These are phyloP conservation scores for Neopipo cinnamomea DNA, from an alignment of 2,113 vertebrate species.

Conservation along the genomic window DNA sequence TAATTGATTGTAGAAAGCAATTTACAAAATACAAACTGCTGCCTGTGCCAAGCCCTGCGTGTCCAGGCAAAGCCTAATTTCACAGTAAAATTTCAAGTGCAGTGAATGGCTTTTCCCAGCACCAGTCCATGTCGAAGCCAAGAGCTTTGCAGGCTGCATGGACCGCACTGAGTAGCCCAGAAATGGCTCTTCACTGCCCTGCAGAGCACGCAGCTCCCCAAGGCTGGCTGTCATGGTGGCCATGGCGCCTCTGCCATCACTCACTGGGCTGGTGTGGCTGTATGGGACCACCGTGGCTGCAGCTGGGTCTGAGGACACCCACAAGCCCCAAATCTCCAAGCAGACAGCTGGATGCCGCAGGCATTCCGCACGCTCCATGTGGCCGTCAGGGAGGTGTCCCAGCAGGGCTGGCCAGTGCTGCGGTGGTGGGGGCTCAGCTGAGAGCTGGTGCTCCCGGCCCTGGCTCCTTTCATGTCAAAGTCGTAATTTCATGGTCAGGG, in stretches of 20 bases:
- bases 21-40: background rate
- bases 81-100: conserved; percentile 13
- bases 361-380: fast-evolving
- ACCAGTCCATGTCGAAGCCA: background rate
- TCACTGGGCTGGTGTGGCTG: fast-evolving
- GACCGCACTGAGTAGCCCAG: background rate
- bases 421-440: background rate
- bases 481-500: background rate
- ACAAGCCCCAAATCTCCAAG: background rate
- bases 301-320: background rate
- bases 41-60: background rate
- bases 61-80: conserved; percentile 25
- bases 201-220: background rate
- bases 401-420: background rate
- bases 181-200: background rate
- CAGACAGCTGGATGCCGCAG: background rate
- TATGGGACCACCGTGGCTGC: background rate
- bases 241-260: background rate
- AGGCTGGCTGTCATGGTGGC: background rate
- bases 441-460: background rate
- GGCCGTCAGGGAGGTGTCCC: background rate
- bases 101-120: conserved; percentile 9
- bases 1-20: conserved; percentile 41
- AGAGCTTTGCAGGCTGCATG: background rate
- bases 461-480: background rate